Percentiles rank a stretch among this genome's conserved stretches.
These are phyloP conservation scores for Trialeurodes vaporariorum DNA, from an alignment of 1,140 invertebrate genomes.

Conservation along the genomic window DNA sequence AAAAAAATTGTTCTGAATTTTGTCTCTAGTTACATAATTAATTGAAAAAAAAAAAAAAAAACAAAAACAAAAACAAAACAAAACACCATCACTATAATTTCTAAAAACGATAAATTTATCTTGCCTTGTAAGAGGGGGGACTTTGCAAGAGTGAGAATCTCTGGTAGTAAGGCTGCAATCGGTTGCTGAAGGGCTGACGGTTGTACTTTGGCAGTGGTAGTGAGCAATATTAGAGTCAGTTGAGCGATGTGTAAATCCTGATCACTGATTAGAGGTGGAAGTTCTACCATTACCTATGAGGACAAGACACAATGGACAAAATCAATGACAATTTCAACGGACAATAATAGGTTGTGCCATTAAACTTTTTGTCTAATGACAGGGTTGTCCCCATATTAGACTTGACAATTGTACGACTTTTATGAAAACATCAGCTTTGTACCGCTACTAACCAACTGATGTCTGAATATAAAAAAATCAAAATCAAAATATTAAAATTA, in stretches of 20 bases:
- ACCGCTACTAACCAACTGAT: too few species aligned
- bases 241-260: constrained; percentile 93
- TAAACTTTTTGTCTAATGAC: too few species aligned
- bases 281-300: constrained; percentile 54
- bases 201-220: constrained; percentile 57
- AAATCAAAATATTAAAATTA: too few species aligned
- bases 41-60: constrained; percentile 12
- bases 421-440: too few species aligned
- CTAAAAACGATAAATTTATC: too few species aligned
- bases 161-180: constrained; percentile 57
- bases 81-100: too few species aligned
- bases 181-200: constrained; percentile 53
- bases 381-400: too few species aligned
- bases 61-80: constrained; percentile 12
- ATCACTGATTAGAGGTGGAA: constrained; percentile 83
- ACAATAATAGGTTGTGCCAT: too few species aligned
- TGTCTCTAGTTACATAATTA: too few species aligned
- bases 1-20: too few species aligned
- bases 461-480: too few species aligned
- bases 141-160: constrained; percentile 74
- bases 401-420: too few species aligned
- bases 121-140: constrained; percentile 74
- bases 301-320: constrained; percentile 15
- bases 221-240: constrained; percentile 64
- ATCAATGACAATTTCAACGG: background rate